These are phyloP conservation scores for Echinops telfairi DNA, from an alignment of 2,113 vertebrate genomes.

Conservation along the genomic window DNA sequence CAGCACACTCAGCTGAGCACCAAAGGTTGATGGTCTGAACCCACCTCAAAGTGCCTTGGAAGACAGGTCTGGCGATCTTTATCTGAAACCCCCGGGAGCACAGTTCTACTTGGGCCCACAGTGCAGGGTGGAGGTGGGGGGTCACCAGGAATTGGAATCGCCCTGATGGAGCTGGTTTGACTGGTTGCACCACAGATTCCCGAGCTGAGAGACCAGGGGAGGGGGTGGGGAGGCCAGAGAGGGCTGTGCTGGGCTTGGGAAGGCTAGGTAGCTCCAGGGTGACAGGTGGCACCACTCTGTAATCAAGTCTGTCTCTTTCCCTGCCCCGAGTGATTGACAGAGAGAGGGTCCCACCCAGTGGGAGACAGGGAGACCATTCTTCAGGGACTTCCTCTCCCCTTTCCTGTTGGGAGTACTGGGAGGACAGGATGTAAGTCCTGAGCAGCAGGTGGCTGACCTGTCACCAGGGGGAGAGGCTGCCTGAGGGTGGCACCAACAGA, in stretches of 20 bases:
- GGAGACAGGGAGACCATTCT: background rate
- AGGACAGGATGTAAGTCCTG: background rate
- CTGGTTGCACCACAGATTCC: background rate
- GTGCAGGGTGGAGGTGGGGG: background rate
- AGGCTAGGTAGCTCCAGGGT: background rate
- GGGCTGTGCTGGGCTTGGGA: background rate
- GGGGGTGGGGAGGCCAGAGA: accelerated
- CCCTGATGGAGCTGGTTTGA: background rate
- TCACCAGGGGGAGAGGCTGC: background rate
- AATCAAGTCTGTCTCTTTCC: background rate
- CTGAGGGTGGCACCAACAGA: background rate
- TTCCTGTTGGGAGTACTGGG: background rate
- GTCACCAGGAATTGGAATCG: background rate
- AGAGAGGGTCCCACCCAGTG: background rate
- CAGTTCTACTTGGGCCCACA: background rate
- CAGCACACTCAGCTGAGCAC: background rate
- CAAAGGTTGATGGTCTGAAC: background rate
- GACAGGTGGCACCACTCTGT: background rate
- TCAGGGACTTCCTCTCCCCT: background rate
- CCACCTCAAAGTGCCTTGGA: background rate
- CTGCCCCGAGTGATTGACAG: background rate
- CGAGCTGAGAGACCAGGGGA: background rate
- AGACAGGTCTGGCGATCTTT: background rate
- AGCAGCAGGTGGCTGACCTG: background rate
- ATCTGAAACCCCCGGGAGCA: background rate